Base-by-base conservation (phyloP, 2,113 vertebrate genomes). In the Sus scrofa region DNA sequence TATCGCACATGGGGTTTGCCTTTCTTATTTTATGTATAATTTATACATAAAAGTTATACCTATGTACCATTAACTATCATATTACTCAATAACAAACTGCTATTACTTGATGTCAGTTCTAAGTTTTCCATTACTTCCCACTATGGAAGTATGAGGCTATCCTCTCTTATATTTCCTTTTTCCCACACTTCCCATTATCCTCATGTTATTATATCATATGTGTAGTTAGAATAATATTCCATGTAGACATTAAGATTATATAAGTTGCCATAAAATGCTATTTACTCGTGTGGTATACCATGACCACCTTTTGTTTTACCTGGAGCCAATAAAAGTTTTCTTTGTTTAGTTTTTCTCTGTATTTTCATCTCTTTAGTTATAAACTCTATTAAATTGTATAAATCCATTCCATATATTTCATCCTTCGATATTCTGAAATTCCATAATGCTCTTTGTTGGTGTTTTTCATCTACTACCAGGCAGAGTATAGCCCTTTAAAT, bases 361-460 rank as follows among this genome's bases (percentile, higher is more conserved):
- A 74, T 73, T 94, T 92, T 60, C 22, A 94, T 93, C 19, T 54
- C 89, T 63, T 86, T 94, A 93, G 91, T 91, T 9, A 8, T 39
- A 90, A 96, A 77, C n/a, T 60, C 24, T 87, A 73, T 4, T 13
- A 77, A 89, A 44, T 30, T 87, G n/a, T 79, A 63, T 78, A 63
- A 88, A 70, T 83, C 7, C 26, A 77, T 63, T 92, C 6, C 34
- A 13, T 79, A 78, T 73, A 75, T 84, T 85, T 60, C 22, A 39
- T 56, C 75, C 37, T 68, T 32, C 44, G 30, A 12, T 89, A 7
- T 74, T 78, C 54, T 86, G 16, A 94, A 79, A 18, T 96, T 96
- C 70, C 19, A 52, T 63, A 82, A 91, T 67, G 60, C 10, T 86
- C 8, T 37, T 54, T 54, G 5, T 50, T 90, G 12, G 15, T 71